Base-by-base conservation (phyloP, 1,140 invertebrate genomes). In the Potamilus streckersoni region DNA sequence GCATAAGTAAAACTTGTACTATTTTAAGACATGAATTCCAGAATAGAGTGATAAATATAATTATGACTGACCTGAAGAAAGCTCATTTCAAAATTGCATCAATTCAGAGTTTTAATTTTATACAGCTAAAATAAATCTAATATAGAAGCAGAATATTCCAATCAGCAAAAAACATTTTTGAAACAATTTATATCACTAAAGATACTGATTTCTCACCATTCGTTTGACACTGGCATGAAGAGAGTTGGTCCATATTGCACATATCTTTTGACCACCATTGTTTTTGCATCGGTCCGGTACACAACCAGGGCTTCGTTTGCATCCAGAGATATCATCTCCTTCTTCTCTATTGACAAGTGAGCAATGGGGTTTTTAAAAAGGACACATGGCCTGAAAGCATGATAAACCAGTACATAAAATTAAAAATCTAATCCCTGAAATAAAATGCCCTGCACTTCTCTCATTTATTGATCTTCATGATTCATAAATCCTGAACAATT, bases 231-330 rank as follows among this genome's bases (percentile, higher is more conserved):
- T 6, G 83, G 84, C 79, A 88, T 86, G 75, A 86, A 86, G 19
- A 89, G 71, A 16, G 84, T 86, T 62, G 88, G 87, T 69, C 88
- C 86, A 82, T 85, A 84, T 73, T 83, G 77, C 59, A 87, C 74
- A 74, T 87, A 84, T 63, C 84, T 78, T 19, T 69, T 73, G 17
- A 86, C 87, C 49, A 82, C 71, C n/a, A 82, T 77, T 23, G 80
- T 74, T n/a, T 81, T 69, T 15, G 66, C 67, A 61, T 83, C 79
- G 38, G 82, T 71, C 17, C 65, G 71, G 68, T 89, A 89, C 0
- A 88, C 83, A 17, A 89, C 83, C 17, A 89, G 61, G 13, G 83
- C 85, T 72, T 89, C 87, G 77, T 88, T 88, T 19, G 87, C 87
- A 82, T 87, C 86, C 65, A 89, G 67, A 31, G 87, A 83, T 20